These are phyloP conservation scores for Cryptomyrus ogoouensis DNA, from an alignment of 2,113 vertebrate genomes.

Conservation along the genomic window DNA sequence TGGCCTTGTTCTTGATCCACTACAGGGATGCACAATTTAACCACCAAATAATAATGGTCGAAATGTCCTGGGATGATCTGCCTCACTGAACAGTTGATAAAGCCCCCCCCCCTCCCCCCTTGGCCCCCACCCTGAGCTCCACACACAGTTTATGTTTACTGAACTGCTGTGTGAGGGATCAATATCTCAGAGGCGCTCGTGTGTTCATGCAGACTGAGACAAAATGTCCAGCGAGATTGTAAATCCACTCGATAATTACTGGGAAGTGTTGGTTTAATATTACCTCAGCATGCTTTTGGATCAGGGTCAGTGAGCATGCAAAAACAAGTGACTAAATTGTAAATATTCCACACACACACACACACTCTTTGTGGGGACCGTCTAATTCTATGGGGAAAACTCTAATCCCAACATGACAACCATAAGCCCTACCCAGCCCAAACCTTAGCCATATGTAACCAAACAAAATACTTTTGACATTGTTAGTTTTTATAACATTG, in stretches of 20 bases:
- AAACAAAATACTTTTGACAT: not conserved
- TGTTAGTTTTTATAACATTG: not conserved
- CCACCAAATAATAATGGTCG: not conserved
- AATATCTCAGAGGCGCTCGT: not conserved
- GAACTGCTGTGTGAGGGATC: not conserved
- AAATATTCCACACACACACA: not conserved
- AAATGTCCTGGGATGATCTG: not conserved
- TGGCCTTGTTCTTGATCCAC: not conserved
- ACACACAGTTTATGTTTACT: not conserved
- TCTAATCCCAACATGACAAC: not conserved
- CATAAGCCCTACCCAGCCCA: not conserved
- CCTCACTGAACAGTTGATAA: not conserved
- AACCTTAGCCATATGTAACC: not conserved
- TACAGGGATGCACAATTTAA: not conserved
- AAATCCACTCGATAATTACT: not conserved
- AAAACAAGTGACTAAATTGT: not conserved
- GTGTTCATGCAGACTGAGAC: constrained; percentile 2
- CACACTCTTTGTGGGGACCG: not conserved
- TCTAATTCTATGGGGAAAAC: not conserved
- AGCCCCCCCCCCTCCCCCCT: not conserved
- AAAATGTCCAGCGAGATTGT: not conserved
- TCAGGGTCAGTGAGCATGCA: not conserved
- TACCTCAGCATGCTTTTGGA: not conserved
- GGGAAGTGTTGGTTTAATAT: not conserved
- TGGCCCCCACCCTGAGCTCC: not conserved